Evolutionary conservation across 2,113 vertebrate genomes (phyloP), one percentile per base, ranked within the genome.

Genomic region (Mobula hypostoma): DNA sequence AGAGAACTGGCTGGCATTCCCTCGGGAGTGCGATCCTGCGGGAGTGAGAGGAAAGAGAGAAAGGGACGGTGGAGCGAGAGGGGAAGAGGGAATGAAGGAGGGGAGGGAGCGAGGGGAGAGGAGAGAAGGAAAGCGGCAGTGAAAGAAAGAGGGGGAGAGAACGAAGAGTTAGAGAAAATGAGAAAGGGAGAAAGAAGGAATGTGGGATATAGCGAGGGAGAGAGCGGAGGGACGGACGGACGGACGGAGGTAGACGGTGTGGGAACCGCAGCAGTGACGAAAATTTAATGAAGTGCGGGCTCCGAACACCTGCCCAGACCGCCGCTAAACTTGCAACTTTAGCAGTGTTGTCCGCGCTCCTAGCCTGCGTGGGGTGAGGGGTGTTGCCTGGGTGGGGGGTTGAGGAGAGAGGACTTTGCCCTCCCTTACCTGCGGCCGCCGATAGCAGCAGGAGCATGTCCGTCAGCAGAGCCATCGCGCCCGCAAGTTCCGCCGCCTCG

Each of bases 1-100:
- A 99, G 99, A 95, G 99, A 99, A 94, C 97, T 99, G 19, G 98
- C 98, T 0, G 98, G 99, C 66, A 98, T 99, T 99, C 99, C 98
- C 98, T 99, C 36, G 5, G 17, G 19, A 12, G 36, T 11, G 36
- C n/a, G 36, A 15, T 3, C 0, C 6, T 7, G n/a, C 17, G 29
- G 27, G 17, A 19, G 40, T 36, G 19, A 29, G 2, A 17, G n/a
- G 19, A 29, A 0, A 17, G n/a, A 5, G 61, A 27, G 66, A 68
- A 2, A 8, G 15, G 61, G n/a, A 19, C 8, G 9, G 79, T 32
- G 2, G 76, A 29, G 27, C 27, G n/a, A 29, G 77, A 7, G 1
- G 7, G 11, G 29, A 1, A 8, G 9, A 27, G 8, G 27, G 76
- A 11, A 7, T 27, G 27, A 29, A 1, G n/a, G 77, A 29, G 27